These are phyloP conservation scores for Zaprionus davidi DNA, from an alignment of 1,140 invertebrate species.

Conservation along the genomic window DNA sequence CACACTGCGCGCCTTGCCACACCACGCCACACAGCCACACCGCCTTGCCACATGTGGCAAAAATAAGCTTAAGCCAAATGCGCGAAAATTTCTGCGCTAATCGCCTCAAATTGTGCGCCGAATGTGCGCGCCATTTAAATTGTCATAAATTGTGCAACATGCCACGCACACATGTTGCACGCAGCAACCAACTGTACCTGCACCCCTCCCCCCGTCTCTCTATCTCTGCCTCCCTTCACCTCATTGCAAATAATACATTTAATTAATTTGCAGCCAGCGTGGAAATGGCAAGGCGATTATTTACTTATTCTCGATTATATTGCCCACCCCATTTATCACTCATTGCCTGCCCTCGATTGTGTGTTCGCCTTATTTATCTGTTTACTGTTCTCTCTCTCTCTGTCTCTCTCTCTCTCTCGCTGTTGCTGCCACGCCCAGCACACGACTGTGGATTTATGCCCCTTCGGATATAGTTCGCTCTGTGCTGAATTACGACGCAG, in stretches of 20 bases:
- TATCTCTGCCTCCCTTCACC: no score
- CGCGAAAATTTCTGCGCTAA: slow-evolving; percentile 77
- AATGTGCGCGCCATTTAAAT: slow-evolving; percentile 81
- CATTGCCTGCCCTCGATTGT: slow-evolving; percentile 54
- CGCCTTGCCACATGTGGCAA: slow-evolving; percentile 27
- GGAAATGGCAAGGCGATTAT: slow-evolving; percentile 72
- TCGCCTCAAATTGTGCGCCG: slow-evolving; percentile 75
- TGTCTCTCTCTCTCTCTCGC: not conserved
- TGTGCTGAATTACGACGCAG: not conserved
- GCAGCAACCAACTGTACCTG: no score
- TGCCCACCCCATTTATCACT: slow-evolving; percentile 51
- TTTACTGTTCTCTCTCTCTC: not conserved
- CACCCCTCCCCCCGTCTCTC: not conserved
- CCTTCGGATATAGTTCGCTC: slow-evolving; percentile 12
- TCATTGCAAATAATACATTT: slow-evolving; percentile 31
- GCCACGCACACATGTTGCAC: slow-evolving; percentile 40
- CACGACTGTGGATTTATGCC: slow-evolving; percentile 7
- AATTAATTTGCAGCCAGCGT: slow-evolving; percentile 64
- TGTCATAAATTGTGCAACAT: slow-evolving; percentile 80
- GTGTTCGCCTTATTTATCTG: slow-evolving; percentile 33
- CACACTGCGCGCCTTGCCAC: not conserved
- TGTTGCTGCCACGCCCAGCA: slow-evolving; percentile 30
- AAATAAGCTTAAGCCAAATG: slow-evolving; percentile 62
- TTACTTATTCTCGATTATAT: slow-evolving; percentile 68
- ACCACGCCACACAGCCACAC: not conserved